Evolutionary conservation across 2,888 invertebrate genomes (phyloP), one percentile per base, ranked within the genome.

Genomic region (Neocrepidodera transversa): DNA sequence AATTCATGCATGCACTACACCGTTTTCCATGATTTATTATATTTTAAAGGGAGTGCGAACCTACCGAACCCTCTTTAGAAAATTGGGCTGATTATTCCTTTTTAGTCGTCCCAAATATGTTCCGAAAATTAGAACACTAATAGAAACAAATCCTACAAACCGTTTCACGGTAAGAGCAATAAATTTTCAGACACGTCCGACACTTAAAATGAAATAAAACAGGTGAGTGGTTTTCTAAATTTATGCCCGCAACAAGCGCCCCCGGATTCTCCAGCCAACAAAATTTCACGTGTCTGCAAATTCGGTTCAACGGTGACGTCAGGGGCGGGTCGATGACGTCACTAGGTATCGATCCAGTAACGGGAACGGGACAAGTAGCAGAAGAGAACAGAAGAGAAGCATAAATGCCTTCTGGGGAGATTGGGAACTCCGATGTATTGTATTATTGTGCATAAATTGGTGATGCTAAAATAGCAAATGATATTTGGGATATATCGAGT

Each of bases 281-380:
- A 40, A 52, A 52, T 52, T 54, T 54, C 54, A 54, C 54, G 54
- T 54, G 45, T 54, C 54, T 54, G 54, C 45, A 36, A 54, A 45
- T 54, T 54, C 17, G n/a, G 48, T 36, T 53, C 45, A 43, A 55
- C 13, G 38, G 58, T 67, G 68, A 69, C 69, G 69, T 69, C 67
- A 69, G 62, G 66, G 67, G 66, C 62, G 60, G 61, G 64, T 51
- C 62, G 53, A 59, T 64, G 61, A 68, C 68, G 68, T 69, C 69
- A 68, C 54, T 16, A 38, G 36, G 17, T 63, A 67, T 68, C 69
- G 66, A 67, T 66, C 62, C 4, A 17, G n/a, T 38, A 35, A 14
- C 17, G 28, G 45, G 23, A 47, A 14, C 32, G 20, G 17, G n/a
- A n/a, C n/a, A n/a, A n/a, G n/a, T n/a, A n/a, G n/a, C n/a, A n/a